These are phyloP conservation scores for Zalophus californianus DNA, from an alignment of 2,797 vertebrate genomes.

Conservation along the genomic window DNA sequence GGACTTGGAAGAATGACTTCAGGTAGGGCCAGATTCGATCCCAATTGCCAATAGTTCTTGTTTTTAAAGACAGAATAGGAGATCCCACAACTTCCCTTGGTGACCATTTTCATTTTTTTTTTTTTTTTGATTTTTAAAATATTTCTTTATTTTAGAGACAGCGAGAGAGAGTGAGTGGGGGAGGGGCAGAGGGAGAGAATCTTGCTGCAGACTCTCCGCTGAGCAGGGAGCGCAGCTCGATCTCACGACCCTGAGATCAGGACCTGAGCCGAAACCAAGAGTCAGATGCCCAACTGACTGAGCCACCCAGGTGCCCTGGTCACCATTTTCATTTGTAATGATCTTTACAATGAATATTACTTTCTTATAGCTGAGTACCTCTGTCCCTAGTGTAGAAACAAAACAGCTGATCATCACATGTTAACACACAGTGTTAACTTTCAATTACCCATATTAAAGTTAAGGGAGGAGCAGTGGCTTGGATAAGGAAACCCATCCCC, in stretches of 20 bases:
- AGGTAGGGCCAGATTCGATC: not conserved
- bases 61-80: constrained; percentile 37
- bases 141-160: not conserved
- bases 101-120: not conserved
- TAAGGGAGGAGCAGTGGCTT: not conserved
- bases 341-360: not conserved
- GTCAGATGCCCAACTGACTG: not conserved
- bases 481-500: not conserved
- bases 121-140: not conserved
- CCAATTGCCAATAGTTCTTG: not conserved
- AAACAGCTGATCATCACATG: not conserved
- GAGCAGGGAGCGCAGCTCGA: not conserved
- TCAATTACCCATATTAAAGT: not conserved
- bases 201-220: not conserved
- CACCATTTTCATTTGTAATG: not conserved
- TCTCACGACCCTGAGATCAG: not conserved
- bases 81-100: not conserved
- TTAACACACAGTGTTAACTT: not conserved
- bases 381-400: not conserved
- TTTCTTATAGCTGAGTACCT: not conserved
- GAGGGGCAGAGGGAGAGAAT: not conserved
- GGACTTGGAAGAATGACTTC: not conserved
- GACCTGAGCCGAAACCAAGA: not conserved
- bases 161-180: not conserved
- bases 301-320: not conserved